A percentile compares a stretch with the other conserved stretches of the same genome.
These are phyloP conservation scores for Urosaurus nigricauda DNA, from an alignment of 2,797 vertebrate species.

Conservation along the genomic window DNA sequence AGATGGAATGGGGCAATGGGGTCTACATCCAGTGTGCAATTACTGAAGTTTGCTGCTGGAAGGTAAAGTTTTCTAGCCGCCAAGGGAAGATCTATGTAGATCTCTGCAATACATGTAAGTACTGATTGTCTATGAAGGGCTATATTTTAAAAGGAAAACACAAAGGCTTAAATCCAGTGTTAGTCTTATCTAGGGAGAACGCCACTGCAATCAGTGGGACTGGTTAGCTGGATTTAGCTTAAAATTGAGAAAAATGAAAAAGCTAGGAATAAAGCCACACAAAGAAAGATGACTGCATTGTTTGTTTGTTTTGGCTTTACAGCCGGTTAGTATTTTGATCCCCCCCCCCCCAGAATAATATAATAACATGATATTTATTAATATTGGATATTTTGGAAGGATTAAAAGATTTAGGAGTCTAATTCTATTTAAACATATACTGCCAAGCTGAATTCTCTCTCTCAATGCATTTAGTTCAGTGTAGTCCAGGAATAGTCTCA, in stretches of 20 bases:
- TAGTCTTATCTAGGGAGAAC: too few species aligned
- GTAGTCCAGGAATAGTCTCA: background rate
- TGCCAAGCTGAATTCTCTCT: background rate
- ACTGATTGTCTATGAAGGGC: background rate
- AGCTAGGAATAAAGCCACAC: constrained; percentile 37
- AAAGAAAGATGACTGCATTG: constrained; percentile 28
- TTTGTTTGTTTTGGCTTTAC: constrained; percentile 11
- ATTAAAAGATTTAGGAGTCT: constrained; percentile 32
- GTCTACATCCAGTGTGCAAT: background rate
- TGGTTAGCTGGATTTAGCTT: too few species aligned
- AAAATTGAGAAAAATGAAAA: background rate
- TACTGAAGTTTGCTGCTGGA: background rate
- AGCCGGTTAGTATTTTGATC: background rate
- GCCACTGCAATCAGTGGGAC: too few species aligned
- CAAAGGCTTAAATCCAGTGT: background rate
- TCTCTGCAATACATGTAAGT: background rate
- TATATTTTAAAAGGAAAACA: background rate
- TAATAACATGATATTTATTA: background rate
- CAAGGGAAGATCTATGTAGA: background rate
- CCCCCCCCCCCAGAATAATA: background rate
- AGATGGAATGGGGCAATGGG: background rate
- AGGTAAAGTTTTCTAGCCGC: background rate
- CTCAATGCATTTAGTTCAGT: background rate
- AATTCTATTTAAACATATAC: constrained; percentile 41
- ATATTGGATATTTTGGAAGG: background rate